Evolutionary conservation across 1,140 invertebrate species (phyloP).

Genomic region (Eriosoma lanigerum): DNA sequence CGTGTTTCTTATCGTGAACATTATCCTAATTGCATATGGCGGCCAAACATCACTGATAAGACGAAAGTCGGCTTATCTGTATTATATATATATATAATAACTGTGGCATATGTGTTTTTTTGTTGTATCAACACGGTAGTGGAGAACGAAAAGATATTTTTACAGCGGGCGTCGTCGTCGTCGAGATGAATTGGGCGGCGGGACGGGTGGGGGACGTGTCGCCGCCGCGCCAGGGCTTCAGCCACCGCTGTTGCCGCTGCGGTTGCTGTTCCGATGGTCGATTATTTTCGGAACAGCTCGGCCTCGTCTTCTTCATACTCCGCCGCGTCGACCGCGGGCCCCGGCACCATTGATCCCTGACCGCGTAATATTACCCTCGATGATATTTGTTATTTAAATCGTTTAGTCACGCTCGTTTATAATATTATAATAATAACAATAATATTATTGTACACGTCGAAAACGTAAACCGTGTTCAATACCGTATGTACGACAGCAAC

Average conservation of each 20-base stretch:
- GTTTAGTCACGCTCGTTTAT: neutral
- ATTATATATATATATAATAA: too few species aligned
- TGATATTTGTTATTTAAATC: neutral
- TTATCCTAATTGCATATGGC: too few species aligned
- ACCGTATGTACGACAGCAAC: too few species aligned
- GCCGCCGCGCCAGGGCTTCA: slow-evolving; percentile 3
- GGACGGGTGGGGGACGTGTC: neutral
- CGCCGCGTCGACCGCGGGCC: neutral
- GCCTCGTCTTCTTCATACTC: slow-evolving; percentile 17
- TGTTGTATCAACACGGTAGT: neutral
- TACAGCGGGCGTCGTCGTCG: slow-evolving; percentile 24
- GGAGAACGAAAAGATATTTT: slow-evolving; percentile 47
- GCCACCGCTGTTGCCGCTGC: neutral
- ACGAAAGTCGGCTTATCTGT: too few species aligned
- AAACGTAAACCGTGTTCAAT: too few species aligned
- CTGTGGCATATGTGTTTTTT: neutral
- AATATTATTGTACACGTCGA: too few species aligned
- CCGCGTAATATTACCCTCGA: neutral
- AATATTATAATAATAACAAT: too few species aligned
- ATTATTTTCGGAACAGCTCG: slow-evolving; percentile 50
- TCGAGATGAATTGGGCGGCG: neutral
- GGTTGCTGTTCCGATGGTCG: slow-evolving; percentile 41
- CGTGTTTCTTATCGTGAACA: too few species aligned
- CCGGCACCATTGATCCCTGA: slow-evolving; percentile 19
- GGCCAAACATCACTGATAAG: too few species aligned